Percentiles rank a stretch among this genome's conserved stretches.
Evolutionary conservation across 2,888 invertebrate genomes (phyloP).

Genomic region (Timandra comae): DNA sequence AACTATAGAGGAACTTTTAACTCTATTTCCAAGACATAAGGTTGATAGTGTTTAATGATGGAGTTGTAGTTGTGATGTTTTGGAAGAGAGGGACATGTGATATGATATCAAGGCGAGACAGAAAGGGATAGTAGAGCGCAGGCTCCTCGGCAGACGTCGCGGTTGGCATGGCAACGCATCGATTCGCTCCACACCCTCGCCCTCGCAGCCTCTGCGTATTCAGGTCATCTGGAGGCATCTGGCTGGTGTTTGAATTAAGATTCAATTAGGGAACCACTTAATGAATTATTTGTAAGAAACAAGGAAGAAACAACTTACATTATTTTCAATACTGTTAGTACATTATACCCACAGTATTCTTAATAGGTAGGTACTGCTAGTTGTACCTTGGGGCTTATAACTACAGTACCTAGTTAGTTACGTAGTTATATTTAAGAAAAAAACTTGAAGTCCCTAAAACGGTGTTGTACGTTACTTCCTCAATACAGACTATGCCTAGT

Average conservation of each 20-base stretch:
- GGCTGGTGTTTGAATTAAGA: constrained; percentile 17
- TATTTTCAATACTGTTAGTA: no score
- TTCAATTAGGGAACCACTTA: no score
- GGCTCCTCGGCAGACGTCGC: constrained; percentile 76
- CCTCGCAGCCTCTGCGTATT: constrained; percentile 58
- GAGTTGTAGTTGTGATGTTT: constrained; percentile 26
- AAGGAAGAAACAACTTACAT: no score
- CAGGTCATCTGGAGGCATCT: constrained; percentile 65
- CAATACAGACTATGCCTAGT: no score
- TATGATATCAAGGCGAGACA: constrained; percentile 76
- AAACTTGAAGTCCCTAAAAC: no score
- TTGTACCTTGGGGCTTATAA: no score
- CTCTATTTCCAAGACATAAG: constrained; percentile 3
- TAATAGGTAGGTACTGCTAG: no score
- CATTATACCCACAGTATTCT: no score
- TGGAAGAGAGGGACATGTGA: constrained; percentile 43
- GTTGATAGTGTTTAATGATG: background rate
- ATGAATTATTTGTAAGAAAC: no score
- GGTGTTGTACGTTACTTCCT: no score
- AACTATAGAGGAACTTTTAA: constrained; percentile 12
- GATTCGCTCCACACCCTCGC: constrained; percentile 57
- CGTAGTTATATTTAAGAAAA: no score
- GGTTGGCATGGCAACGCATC: constrained; percentile 71
- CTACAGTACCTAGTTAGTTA: no score
- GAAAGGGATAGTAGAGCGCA: constrained; percentile 75